phyloP scores from a whole-genome alignment of 1,140 invertebrate species.

The Monomorium pharaonis region DNA sequence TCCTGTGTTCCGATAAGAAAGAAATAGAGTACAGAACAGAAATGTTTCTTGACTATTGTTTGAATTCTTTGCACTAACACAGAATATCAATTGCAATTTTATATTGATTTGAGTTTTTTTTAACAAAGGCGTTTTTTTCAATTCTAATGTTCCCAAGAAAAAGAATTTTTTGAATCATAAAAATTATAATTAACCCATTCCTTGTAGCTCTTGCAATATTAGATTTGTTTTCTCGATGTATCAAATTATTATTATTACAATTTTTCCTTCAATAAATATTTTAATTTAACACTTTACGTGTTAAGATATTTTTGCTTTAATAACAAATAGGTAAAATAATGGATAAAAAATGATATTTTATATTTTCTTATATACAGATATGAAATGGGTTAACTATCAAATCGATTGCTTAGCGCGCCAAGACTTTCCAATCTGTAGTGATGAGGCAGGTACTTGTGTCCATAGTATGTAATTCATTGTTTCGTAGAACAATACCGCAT shows the following conservation, averaged over 20 bases:
- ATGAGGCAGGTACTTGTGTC: slow-evolving; percentile 65
- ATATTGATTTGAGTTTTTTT: not conserved
- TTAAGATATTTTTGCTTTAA: not conserved
- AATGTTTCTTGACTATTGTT: not conserved
- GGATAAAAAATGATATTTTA: not conserved
- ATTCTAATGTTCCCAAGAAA: not conserved
- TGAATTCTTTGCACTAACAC: not conserved
- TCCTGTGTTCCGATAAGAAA: slow-evolving; percentile 17
- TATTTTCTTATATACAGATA: not conserved
- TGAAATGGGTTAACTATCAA: slow-evolving; percentile 17
- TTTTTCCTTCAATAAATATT: not conserved
- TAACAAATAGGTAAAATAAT: not conserved
- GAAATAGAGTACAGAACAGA: no score
- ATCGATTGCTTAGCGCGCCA: slow-evolving; percentile 25
- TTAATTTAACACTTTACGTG: not conserved
- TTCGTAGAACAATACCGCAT: slow-evolving; percentile 61
- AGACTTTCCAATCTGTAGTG: slow-evolving; percentile 62
- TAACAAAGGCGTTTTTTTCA: not conserved
- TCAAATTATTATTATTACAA: not conserved
- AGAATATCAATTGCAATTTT: not conserved
- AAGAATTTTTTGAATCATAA: not conserved
- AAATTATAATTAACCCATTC: not conserved
- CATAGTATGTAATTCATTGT: slow-evolving; percentile 80
- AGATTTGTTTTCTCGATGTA: not conserved
- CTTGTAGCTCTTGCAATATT: not conserved